A percentile compares a stretch with the other conserved stretches of the same genome.
Evolutionary conservation across 2,797 vertebrate genomes (phyloP).

Genomic region (Dendrocincla fuliginosa): DNA sequence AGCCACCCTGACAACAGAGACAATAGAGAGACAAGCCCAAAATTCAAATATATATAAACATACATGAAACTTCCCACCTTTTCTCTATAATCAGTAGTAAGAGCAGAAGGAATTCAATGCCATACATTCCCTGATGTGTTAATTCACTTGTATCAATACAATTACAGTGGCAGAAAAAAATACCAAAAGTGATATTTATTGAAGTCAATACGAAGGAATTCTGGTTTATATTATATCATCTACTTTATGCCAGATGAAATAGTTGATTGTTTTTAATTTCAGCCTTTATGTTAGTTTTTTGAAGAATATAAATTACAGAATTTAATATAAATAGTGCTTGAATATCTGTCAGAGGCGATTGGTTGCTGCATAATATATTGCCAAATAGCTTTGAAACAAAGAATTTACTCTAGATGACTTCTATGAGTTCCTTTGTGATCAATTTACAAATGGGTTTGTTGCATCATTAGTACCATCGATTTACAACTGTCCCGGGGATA

Average conservation of each 20-base stretch:
- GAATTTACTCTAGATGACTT: neutral
- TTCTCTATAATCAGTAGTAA: neutral
- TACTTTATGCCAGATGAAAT: neutral
- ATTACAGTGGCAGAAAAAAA: neutral
- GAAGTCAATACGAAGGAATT: neutral
- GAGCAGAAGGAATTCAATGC: neutral
- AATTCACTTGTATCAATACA: neutral
- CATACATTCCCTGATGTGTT: neutral
- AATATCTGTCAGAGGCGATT: neutral
- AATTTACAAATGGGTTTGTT: constrained; percentile 14
- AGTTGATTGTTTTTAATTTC: neutral
- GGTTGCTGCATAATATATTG: neutral
- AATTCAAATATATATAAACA: neutral
- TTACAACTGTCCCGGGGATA: neutral
- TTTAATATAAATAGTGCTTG: neutral
- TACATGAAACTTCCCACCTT: neutral
- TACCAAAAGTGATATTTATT: neutral
- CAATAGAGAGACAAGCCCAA: neutral
- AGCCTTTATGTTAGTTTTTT: neutral
- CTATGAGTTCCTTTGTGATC: neutral
- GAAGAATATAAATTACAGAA: neutral
- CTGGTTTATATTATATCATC: neutral
- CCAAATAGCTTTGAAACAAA: neutral
- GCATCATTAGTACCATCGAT: constrained; percentile 24
- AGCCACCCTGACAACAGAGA: neutral